Evolutionary conservation across 1,140 invertebrate species (phyloP), one percentile per base, ranked within the genome.

Genomic region (Asbolus verrucosus): DNA sequence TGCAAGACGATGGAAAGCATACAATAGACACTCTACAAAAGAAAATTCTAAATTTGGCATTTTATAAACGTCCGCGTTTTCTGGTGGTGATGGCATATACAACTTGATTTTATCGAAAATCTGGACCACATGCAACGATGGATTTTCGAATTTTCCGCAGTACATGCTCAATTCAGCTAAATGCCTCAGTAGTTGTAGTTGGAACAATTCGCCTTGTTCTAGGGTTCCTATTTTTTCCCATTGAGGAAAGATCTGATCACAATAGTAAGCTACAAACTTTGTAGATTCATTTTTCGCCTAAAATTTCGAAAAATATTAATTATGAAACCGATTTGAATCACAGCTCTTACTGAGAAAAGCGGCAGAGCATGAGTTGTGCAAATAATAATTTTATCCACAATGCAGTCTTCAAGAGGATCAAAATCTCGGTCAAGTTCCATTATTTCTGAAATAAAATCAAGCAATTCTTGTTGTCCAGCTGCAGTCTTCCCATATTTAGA

Each of bases 1-100:
- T 18, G 91, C 93, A n/a, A 98, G 78, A 69, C 93, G 91, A 82
- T 98, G 96, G 73, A 98, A 91, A 8, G 92, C 87, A 81, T 89
- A 97, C 74, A 98, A 87, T 15, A 98, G 84, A 87, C 94, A 97
- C 84, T 98, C 96, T 0, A 98, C 94, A 78, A 93, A 90, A 43
- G 94, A 95, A 80, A 98, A 97, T 77, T 97, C 90, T 33, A 98
- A 85, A 73, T 91, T 91, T 38, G 94, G 93, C 59, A 85, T 84
- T 65, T 85, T 84, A 77, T 86, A 86, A 43, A 77, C 83, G 69
- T 84, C 83, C 46, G 87, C 86, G 68, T 89, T 87, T 68, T 90
- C 82, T 68, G 93, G 91, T 39, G 94, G 94, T 75, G 93, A 84
- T 9, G 95, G 91, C 86, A 92, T 88, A 72, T 90, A 91, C 59